These are phyloP conservation scores for Nymphalis c-album DNA, from an alignment of 2,888 invertebrate genomes.

Conservation along the genomic window DNA sequence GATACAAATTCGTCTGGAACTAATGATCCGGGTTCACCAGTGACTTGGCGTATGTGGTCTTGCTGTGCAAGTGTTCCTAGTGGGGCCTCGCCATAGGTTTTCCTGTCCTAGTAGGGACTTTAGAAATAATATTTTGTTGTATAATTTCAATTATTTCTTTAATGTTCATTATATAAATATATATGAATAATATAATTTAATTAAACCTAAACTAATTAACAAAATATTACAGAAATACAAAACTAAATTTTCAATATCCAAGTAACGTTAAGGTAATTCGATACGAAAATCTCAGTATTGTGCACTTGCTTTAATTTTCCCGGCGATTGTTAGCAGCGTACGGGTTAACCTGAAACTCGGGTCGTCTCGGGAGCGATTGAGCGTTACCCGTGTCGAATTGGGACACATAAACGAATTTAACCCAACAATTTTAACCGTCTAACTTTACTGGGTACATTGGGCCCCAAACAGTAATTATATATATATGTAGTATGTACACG, in stretches of 20 bases:
- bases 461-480: constrained; percentile 18
- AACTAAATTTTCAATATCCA: constrained; percentile 7
- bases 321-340: constrained; percentile 52
- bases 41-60: too few species aligned
- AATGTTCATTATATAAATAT: too few species aligned
- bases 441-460: constrained; percentile 47
- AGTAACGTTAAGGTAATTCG: not conserved
- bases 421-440: constrained; percentile 74
- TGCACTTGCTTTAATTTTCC: constrained; percentile 60
- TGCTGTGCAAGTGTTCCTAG: too few species aligned
- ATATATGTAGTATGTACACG: constrained; percentile 10
- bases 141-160: too few species aligned
- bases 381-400: constrained; percentile 57
- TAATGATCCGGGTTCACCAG: too few species aligned
- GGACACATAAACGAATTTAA: constrained; percentile 74
- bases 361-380: constrained; percentile 70
- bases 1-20: too few species aligned
- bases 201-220: not conserved
- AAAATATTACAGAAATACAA: constrained; percentile 38
- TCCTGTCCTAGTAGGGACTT: too few species aligned
- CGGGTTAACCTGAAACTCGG: constrained; percentile 64
- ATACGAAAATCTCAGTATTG: constrained; percentile 47
- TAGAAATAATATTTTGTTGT: too few species aligned
- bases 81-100: too few species aligned
- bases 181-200: too few species aligned